phyloP scores from a whole-genome alignment of 1,140 invertebrate genomes.

The Grapholita molesta region DNA sequence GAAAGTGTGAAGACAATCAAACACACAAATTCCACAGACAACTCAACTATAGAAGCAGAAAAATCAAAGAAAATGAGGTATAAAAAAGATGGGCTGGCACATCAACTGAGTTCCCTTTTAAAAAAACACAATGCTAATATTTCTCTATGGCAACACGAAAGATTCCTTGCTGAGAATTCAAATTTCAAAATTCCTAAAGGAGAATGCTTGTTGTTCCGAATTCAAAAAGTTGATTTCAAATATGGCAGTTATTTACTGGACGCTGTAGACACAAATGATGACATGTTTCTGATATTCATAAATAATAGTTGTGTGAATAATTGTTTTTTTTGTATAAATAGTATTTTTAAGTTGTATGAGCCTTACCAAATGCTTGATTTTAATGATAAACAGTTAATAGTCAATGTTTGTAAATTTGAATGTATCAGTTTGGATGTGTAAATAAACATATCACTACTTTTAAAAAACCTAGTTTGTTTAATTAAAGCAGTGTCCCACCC shows the following conservation, averaged over 20 bases:
- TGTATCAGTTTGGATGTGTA: slow-evolving; percentile 25
- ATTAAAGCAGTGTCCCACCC: too few species aligned
- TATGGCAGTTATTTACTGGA: slow-evolving; percentile 54
- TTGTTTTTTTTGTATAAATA: slow-evolving; percentile 32
- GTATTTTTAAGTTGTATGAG: slow-evolving; percentile 55
- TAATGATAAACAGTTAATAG: slow-evolving; percentile 43
- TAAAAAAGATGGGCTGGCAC: slow-evolving; percentile 61
- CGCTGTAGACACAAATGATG: slow-evolving; percentile 35
- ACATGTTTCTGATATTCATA: slow-evolving; percentile 45
- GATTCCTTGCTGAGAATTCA: slow-evolving; percentile 56
- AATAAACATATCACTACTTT: too few species aligned
- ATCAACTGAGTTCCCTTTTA: slow-evolving; percentile 41
- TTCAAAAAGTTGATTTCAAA: slow-evolving; percentile 45
- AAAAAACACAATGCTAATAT: slow-evolving; percentile 60
- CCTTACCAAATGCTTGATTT: slow-evolving; percentile 45
- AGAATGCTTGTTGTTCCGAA: slow-evolving; percentile 39
- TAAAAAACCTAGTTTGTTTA: too few species aligned
- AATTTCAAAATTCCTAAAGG: slow-evolving; percentile 61
- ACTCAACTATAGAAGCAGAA: slow-evolving; percentile 24
- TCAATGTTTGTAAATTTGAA: slow-evolving; percentile 63
- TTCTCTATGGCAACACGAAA: slow-evolving; percentile 64
- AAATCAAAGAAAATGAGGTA: slow-evolving; percentile 52
- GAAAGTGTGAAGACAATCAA: slow-evolving; percentile 21
- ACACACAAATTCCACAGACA: slow-evolving; percentile 12
- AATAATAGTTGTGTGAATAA: slow-evolving; percentile 44